Base-by-base conservation (phyloP, 2,888 invertebrate genomes). In the Tetrapedia diversipes region DNA sequence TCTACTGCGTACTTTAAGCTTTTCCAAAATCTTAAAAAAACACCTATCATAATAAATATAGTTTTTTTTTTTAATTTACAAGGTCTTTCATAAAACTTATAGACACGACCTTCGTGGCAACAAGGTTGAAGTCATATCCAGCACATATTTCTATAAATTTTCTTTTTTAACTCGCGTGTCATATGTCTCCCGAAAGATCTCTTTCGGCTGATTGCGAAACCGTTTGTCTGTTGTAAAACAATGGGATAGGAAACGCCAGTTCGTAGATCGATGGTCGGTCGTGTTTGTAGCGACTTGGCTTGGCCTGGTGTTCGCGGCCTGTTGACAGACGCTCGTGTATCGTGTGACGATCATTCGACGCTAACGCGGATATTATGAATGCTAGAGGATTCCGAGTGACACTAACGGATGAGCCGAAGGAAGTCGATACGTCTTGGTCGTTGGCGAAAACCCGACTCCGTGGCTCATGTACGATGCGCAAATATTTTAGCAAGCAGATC, bases 341-440 rank as follows among this genome's bases (percentile, higher is more conserved):
- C 77, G 77, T 49, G 71, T 60, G 71, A 77, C 78, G 57, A 77
- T 78, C 77, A 60, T 67, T 77, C 63, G 70, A 78, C 47, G 61
- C 70, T 77, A 71, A 76, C 39, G 70, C 37, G 54, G 63, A 60
- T 78, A 65, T 74, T 79, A 71, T 59, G 71, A 70, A 79, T 66
- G 76, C 69, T 69, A 29, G 45, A 53, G 54, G 67, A 78, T 79
- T 77, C 60, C 71, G 47, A 37, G 47, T 64, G 74, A 82, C 74
- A 67, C 14, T 66, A 60, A 75, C 59, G 54, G 61, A 77, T 82
- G 81, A 73, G 74, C 45, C 67, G 49, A 32, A 8, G 53, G 64
- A 76, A 73, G 59, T 73, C 77, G 74, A 77, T 80, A 65, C 66
- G 63, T 73, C 65, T 77, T 56, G 63, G 56, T 66, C 56, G 57